Base-by-base conservation (phyloP, 2,888 invertebrate genomes). In the Emesis furor region DNA sequence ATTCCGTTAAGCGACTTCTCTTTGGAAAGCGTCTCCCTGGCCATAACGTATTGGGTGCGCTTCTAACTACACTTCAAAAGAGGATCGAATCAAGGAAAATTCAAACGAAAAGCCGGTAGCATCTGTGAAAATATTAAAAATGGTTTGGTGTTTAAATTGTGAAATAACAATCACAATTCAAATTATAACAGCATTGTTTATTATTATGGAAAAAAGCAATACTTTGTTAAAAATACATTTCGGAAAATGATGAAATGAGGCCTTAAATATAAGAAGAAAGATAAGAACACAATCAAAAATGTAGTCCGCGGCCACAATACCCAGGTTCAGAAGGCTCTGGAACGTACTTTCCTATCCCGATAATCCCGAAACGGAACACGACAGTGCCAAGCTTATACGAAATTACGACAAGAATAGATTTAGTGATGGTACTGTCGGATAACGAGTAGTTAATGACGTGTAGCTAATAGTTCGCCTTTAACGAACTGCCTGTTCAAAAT, bases 21-120 rank as follows among this genome's bases (percentile, higher is more conserved):
- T 99, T 99, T 91, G 99, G 99, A 62, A 99, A 99, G 94, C 98
- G 99, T 91, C 96, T 99, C 84, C 99, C 99, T 74, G 99, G 99
- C 90, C 99, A 99, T 92, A 99, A 99, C 92, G 99, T 99, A 5
- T 96, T 99, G 14, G 98, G 98, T 8, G 99, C 99, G 14, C 96
- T 99, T 35, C 96, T 99, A 76, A 96, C 97, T 32, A 98, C 98
- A 1, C 95, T 99, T 85, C 99, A 99, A 93, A 98, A 98, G 89
- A 97, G 99, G 89, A 98, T 99, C 88, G 98, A 98, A 94, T 96
- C 97, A 51, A 97, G 98, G 80, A 96, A 96, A 90, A 94, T 86
- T 76, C 95, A 95, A 87, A 90, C 94, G 5, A 96, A 96, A 89
- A 92, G 92, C 90, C 96, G 96, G 92, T 96, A 96, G 94, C 95